Base-by-base conservation (phyloP, 92 coral and sea anemone genomes). In the Heliopora coerulea region DNA sequence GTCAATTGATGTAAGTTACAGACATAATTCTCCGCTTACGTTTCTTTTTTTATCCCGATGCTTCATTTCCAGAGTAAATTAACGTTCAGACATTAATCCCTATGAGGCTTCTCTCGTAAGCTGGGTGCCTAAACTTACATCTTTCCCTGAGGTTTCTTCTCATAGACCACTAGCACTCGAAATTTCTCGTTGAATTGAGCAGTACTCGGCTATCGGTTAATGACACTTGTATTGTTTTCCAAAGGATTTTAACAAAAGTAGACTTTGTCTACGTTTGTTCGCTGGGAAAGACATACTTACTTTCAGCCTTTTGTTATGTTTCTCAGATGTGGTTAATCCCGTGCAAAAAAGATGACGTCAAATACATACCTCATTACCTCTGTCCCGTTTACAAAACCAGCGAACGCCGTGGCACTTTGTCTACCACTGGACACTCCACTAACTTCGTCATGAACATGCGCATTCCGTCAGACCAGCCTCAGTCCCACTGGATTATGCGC, bases 371-470 rank as follows among this genome's bases (percentile, higher is more conserved):
- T 11, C 99, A 95, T 64, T 95, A 90, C 62, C 83, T 95, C n/a
- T 85, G 96, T 32, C 99, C 99, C 19, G 86, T 95, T 68, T 95
- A 95, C 80, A 95, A 95, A 70, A 95, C 99, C 34, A 95, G 99
- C 62, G 99, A 95, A 61, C 81, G 99, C 28, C 88, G 99, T 59
- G 99, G 99, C 8, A 95, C 99, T 0, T 88, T 95, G 32, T 95
- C 99, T 24, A 95, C 99, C 25, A 95, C 99, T 9, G 99, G 99
- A 17, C 99, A 95, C 83, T 95, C 99, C 3, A 95, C 99, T 20
- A 95, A 95, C 96, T 95, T 95, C 42, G 99, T 95, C 34, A 95
- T 95, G 99, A 97, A 95, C 83, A 83, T 95, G 84, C 99, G 99
- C 80, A 88, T 95, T 66, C 99, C 96, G 3, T 90, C 99, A 30